These are phyloP conservation scores for Lordiphosa stackelbergi DNA, from an alignment of 1,140 invertebrate genomes.

Conservation along the genomic window DNA sequence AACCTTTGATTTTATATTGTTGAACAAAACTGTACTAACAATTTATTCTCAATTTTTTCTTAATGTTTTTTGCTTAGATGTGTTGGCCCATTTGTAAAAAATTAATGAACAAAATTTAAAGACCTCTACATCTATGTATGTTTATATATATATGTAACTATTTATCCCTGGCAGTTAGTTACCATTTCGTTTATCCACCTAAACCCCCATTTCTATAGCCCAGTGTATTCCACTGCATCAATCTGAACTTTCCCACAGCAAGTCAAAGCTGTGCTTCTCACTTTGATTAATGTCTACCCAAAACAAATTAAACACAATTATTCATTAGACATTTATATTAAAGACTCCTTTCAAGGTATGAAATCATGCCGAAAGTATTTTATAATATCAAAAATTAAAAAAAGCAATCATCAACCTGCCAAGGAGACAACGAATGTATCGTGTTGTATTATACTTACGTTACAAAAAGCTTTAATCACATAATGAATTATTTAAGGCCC, in stretches of 20 bases:
- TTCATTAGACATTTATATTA: slow-evolving; percentile 15
- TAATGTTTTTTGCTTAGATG: too few relatives aligned
- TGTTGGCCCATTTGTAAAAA: too few relatives aligned
- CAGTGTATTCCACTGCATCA: too few relatives aligned
- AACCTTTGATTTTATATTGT: too few relatives aligned
- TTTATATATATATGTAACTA: too few relatives aligned
- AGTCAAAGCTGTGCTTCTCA: background rate
- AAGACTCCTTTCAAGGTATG: slow-evolving; percentile 27
- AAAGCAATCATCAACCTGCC: slow-evolving; percentile 32
- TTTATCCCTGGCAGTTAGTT: too few relatives aligned
- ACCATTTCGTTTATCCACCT: too few relatives aligned
- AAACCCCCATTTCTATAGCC: too few relatives aligned
- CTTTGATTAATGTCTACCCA: background rate
- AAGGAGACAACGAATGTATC: slow-evolving; percentile 23
- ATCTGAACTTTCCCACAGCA: background rate
- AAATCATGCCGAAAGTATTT: slow-evolving; percentile 62
- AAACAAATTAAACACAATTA: slow-evolving; percentile 25
- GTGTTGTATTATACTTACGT: slow-evolving; percentile 21
- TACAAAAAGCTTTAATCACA: slow-evolving; percentile 48
- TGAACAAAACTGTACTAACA: too few relatives aligned
- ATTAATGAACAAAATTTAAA: too few relatives aligned
- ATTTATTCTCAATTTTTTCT: too few relatives aligned
- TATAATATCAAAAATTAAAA: slow-evolving; percentile 40
- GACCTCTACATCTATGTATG: too few relatives aligned
- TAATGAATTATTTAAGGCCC: slow-evolving; percentile 70